Conservation (phyloP, 2,113 vertebrate species). For the Hystrix cristata region DNA sequence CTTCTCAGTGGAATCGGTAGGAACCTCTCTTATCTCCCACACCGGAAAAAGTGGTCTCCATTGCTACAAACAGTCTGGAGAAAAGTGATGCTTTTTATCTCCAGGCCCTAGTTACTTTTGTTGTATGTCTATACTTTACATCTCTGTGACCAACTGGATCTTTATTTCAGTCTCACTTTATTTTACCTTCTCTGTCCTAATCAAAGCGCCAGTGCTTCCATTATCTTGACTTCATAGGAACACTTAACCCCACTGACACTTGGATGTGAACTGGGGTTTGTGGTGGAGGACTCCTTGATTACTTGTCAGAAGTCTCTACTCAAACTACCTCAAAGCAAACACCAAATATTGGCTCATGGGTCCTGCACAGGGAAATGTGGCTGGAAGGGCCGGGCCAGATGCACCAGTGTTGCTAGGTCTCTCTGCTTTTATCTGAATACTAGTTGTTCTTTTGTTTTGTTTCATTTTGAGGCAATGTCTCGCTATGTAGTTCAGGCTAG, state of each 20-base stretch:
- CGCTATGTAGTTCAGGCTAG: no score
- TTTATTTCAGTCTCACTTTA: background rate
- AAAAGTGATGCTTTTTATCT: background rate
- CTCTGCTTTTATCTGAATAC: background rate
- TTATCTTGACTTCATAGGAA: background rate
- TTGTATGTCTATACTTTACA: background rate
- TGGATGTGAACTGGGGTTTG: background rate
- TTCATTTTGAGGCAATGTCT: no score
- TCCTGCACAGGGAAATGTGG: background rate
- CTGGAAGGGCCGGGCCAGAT: background rate
- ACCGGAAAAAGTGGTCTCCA: background rate
- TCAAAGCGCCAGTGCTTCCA: background rate
- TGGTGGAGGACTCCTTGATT: background rate
- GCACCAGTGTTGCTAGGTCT: background rate
- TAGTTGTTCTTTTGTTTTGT: constrained; percentile 17
- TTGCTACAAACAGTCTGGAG: background rate
- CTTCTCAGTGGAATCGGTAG: background rate
- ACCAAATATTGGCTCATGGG: background rate
- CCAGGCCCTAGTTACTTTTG: background rate
- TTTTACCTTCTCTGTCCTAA: background rate
- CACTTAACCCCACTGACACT: background rate
- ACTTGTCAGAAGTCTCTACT: background rate
- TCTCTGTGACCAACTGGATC: background rate
- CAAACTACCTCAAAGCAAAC: background rate
- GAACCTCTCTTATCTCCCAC: background rate